Evolutionary conservation across 2,797 vertebrate species (phyloP), one percentile per base, ranked within the genome.

Genomic region (Leucoraja ocellata): DNA sequence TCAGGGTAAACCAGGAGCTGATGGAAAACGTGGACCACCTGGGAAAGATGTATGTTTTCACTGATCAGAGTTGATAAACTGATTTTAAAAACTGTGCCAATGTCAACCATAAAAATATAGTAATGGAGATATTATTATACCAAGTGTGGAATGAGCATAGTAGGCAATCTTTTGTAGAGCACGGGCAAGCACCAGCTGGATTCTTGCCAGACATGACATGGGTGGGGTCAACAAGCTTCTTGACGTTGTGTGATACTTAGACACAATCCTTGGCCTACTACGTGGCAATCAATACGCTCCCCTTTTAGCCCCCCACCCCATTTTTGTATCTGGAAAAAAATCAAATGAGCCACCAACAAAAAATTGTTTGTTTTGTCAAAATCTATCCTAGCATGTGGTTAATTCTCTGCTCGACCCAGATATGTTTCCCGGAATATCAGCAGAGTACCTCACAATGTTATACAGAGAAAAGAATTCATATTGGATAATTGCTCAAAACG

Each of bases 11-110:
- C 93, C 97, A 88, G 97, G 96, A 79, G 94, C 96, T 39, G 97
- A 97, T 86, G 97, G 97, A 76, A 97, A 97, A 94, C 96, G 97
- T 93, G 97, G 97, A 90, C 93, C 95, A 81, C 54, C 96, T 36
- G 97, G 96, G 94, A 97, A 96, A 94, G 96, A 97, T 94, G 97
- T 97, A 94, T 95, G 96, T 74, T 9, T 54, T 84, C 21, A 54
- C 23, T 18, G 21, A 84, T 58, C 21, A 84, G 18, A 84, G 16
- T 28, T 80, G 16, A 28, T 83, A 46, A 7, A 73, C 68, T 91
- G 18, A 0, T 21, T 21, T 21, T 46, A n/a, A 88, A 36, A 90
- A 90, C 18, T 1, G 46, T 11, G 46, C 39, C 10, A 83, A 25
- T 28, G n/a, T n/a, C 0, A 28, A 58, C 13, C 28, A 86, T 86